Conservation (phyloP, 2,113 vertebrate genomes). For the Mugil cephalus region DNA sequence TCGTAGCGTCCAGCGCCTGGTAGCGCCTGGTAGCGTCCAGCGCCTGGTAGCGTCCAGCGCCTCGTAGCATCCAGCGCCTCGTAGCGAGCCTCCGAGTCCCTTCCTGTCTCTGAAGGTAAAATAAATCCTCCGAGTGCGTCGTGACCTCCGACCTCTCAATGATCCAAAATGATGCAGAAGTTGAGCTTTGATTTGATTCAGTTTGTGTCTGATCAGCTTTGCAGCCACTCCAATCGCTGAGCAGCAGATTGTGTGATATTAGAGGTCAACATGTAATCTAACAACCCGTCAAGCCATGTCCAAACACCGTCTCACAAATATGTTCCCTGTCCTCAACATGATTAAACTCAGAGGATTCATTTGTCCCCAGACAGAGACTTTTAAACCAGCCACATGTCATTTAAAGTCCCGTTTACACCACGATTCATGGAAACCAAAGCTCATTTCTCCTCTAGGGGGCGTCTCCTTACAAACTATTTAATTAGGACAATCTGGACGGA, state of each 20-base stretch:
- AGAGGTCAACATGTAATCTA: slow-evolving; percentile 83
- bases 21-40: too few species aligned
- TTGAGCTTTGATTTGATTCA: slow-evolving; percentile 70
- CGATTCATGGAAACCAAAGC: too few species aligned
- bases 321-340: slow-evolving; percentile 21
- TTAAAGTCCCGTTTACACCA: slow-evolving; percentile 1
- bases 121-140: slow-evolving; percentile 5
- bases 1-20: too few species aligned
- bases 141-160: slow-evolving; percentile 24
- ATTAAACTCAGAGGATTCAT: slow-evolving; percentile 64
- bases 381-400: not conserved
- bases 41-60: too few species aligned
- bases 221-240: slow-evolving; percentile 85
- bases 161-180: slow-evolving; percentile 71
- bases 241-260: slow-evolving; percentile 90
- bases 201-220: slow-evolving; percentile 91
- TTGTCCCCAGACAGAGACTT: not conserved
- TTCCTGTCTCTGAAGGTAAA: slow-evolving; percentile 7
- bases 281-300: slow-evolving; percentile 46
- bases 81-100: too few species aligned
- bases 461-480: too few species aligned
- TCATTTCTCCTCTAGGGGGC: too few species aligned
- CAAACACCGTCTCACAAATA: slow-evolving; percentile 19
- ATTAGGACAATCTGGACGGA: too few species aligned
- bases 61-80: too few species aligned